phyloP scores from a whole-genome alignment of 2,797 vertebrate species.

The Hoplostethus mediterraneus region DNA sequence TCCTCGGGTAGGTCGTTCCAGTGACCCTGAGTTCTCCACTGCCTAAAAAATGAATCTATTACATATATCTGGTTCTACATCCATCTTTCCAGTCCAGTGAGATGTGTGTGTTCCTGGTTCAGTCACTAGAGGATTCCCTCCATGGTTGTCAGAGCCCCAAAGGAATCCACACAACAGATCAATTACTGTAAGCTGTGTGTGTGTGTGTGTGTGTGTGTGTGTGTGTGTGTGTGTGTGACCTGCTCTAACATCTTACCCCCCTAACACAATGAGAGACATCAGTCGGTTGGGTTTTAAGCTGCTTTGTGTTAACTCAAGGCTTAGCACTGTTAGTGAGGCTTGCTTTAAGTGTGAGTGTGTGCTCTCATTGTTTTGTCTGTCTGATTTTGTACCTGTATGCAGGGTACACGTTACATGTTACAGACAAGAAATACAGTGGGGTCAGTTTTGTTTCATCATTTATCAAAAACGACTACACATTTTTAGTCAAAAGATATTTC shows the following conservation, averaged over 20 bases:
- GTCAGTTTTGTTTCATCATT: too few species aligned
- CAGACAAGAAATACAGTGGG: too few species aligned
- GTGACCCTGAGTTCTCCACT: too few species aligned
- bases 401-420: too few species aligned
- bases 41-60: background rate
- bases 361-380: too few species aligned
- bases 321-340: constrained; percentile 3
- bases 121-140: constrained; percentile 82
- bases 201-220: constrained; percentile 10
- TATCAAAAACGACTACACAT: too few species aligned
- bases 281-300: constrained; percentile 6
- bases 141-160: constrained; percentile 56
- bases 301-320: constrained; percentile 28
- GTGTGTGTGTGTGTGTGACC: constrained; percentile 5
- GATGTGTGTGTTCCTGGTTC: constrained; percentile 85
- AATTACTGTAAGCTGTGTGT: constrained; percentile 78
- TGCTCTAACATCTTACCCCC: background rate
- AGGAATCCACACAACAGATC: constrained; percentile 74
- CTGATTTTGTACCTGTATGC: too few species aligned
- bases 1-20: too few species aligned
- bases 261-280: background rate
- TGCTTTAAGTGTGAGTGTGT: background rate
- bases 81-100: constrained; percentile 79
- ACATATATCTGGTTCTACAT: background rate
- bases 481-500: too few species aligned